phyloP scores from a whole-genome alignment of 2,797 vertebrate species.

The Babyrousa celebensis region DNA sequence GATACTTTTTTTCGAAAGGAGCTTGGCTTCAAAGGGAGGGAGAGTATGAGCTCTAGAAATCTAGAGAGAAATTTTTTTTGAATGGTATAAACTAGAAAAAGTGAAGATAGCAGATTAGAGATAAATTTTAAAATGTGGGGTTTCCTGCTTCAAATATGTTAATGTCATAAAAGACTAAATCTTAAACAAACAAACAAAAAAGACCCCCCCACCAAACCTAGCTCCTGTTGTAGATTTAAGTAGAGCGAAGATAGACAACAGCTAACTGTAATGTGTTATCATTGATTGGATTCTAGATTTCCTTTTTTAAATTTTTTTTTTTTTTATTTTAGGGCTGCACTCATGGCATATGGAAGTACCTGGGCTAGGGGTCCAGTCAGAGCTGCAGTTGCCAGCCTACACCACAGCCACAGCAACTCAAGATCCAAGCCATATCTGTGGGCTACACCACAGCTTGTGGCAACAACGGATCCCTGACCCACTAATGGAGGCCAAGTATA shows the following conservation, averaged over 20 bases:
- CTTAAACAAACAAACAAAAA: not conserved
- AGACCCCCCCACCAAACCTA: too few species aligned
- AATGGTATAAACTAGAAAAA: not conserved
- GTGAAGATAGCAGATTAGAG: not conserved
- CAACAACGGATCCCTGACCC: too few species aligned
- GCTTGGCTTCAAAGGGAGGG: not conserved
- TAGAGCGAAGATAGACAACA: not conserved
- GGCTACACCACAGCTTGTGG: too few species aligned
- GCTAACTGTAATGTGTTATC: not conserved
- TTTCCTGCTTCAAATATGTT: not conserved
- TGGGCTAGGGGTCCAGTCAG: too few species aligned
- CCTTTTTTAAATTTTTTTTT: too few species aligned
- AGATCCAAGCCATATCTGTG: too few species aligned
- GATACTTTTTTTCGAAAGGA: not conserved
- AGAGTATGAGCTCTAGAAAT: not conserved
- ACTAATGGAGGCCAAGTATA: too few species aligned
- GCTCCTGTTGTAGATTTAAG: not conserved
- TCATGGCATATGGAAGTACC: too few species aligned
- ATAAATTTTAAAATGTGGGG: conserved; percentile 38
- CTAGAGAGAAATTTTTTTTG: conserved; percentile 2
- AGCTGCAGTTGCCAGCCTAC: too few species aligned
- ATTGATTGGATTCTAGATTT: not conserved
- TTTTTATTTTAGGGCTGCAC: too few species aligned
- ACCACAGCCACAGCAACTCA: too few species aligned
- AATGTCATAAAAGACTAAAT: not conserved